phyloP scores from a whole-genome alignment of 2,888 invertebrate genomes.

The Oscheius myriophilus region DNA sequence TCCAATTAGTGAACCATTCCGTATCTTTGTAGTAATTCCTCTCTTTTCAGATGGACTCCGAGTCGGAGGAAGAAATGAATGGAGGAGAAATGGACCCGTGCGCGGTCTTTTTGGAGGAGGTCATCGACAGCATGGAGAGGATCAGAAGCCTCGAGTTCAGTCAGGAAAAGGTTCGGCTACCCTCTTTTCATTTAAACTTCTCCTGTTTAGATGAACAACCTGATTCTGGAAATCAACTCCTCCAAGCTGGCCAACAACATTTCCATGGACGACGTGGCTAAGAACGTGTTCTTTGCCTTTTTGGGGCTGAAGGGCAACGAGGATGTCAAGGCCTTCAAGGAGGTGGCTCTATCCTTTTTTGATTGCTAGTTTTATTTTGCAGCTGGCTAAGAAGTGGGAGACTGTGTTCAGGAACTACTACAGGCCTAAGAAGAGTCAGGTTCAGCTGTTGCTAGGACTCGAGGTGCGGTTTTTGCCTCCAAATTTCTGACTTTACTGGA shows the following conservation, averaged over 20 bases:
- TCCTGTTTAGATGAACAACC: constrained; percentile 45
- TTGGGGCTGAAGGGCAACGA: constrained; percentile 39
- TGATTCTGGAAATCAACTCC: constrained; percentile 67
- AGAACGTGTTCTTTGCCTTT: constrained; percentile 57
- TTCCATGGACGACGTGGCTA: constrained; percentile 57
- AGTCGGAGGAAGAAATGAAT: constrained; percentile 26
- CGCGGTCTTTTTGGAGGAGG: constrained; percentile 45
- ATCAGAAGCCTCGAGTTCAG: constrained; percentile 32
- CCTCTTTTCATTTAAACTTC: background rate
- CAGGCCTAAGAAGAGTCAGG: constrained; percentile 39
- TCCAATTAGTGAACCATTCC: too few relatives aligned
- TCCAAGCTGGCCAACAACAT: constrained; percentile 67
- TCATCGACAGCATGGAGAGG: constrained; percentile 48
- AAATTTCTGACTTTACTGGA: background rate
- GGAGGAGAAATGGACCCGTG: constrained; percentile 24
- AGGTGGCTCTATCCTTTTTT: constrained; percentile 27
- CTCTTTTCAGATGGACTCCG: constrained; percentile 12
- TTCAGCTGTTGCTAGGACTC: constrained; percentile 59
- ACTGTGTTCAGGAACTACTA: constrained; percentile 61
- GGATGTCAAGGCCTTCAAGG: constrained; percentile 24
- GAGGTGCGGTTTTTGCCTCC: constrained; percentile 43
- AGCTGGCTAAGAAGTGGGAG: constrained; percentile 54
- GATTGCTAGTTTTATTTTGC: constrained; percentile 25
- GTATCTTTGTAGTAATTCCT: background rate
- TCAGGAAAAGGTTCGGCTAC: constrained; percentile 30